Evolutionary conservation across 2,888 invertebrate genomes (phyloP).

Genomic region (Scotopteryx bipunctaria): DNA sequence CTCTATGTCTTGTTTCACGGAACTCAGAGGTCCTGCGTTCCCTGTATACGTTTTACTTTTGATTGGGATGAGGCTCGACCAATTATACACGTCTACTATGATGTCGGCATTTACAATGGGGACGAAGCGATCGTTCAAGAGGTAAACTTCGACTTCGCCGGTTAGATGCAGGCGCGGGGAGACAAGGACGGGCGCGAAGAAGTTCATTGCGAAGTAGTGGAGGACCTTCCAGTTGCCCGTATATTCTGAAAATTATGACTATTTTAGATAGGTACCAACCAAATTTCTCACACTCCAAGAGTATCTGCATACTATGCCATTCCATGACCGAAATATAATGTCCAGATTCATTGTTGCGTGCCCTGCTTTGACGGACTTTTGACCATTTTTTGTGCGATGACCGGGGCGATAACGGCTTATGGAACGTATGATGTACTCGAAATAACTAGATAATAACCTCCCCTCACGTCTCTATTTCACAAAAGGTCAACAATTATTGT

Average conservation of each 20-base stretch:
- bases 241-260: slow-evolving; percentile 81
- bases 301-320: no score
- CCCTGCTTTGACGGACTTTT: no score
- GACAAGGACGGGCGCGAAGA: slow-evolving; percentile 91
- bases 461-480: no score
- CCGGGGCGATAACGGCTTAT: no score
- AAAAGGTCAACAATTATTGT: no score
- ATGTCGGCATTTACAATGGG: slow-evolving; percentile 72
- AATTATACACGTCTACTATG: slow-evolving; percentile 83
- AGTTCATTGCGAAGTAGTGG: slow-evolving; percentile 94
- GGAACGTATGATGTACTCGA: no score
- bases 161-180: slow-evolving; percentile 80
- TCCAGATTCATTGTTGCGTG: no score
- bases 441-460: no score
- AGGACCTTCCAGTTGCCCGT: slow-evolving; percentile 92
- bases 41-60: slow-evolving; percentile 52
- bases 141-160: slow-evolving; percentile 82
- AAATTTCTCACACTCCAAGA: no score
- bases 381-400: no score
- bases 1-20: slow-evolving; percentile 54
- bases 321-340: no score
- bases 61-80: slow-evolving; percentile 75
- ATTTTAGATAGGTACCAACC: no score
- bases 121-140: slow-evolving; percentile 85
- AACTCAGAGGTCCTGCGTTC: slow-evolving; percentile 49